Conservation (phyloP, 2,888 invertebrate species). For the Himalopsyche japonica region DNA sequence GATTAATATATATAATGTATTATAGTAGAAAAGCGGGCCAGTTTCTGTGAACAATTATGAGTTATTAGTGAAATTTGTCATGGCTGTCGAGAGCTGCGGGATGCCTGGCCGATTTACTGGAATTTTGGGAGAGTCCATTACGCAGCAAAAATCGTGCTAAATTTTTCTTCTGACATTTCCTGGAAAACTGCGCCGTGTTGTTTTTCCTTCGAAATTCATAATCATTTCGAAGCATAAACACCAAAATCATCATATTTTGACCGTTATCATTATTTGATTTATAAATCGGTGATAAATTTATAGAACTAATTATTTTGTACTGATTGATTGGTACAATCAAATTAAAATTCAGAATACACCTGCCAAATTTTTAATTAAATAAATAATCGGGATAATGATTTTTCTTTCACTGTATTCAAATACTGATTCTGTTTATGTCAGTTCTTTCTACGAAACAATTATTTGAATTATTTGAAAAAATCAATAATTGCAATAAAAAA, state of each 20-base stretch:
- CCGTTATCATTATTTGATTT: too few relatives aligned
- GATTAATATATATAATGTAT: neutral
- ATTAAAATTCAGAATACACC: too few relatives aligned
- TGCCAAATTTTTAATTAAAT: too few relatives aligned
- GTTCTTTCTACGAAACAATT: too few relatives aligned
- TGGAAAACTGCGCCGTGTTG: neutral
- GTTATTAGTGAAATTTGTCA: slow-evolving; percentile 29
- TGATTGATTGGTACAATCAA: too few relatives aligned
- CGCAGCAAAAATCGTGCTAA: neutral
- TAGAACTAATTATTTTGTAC: too few relatives aligned
- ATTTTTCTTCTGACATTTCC: neutral
- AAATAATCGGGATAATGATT: too few relatives aligned
- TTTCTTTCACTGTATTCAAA: too few relatives aligned
- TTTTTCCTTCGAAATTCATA: neutral
- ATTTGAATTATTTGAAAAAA: too few relatives aligned
- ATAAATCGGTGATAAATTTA: too few relatives aligned
- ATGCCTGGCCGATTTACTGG: slow-evolving; percentile 7
- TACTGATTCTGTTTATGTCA: too few relatives aligned
- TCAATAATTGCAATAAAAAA: too few relatives aligned
- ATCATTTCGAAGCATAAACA: neutral
- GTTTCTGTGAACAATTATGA: slow-evolving; percentile 24
- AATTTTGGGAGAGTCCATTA: slow-evolving; percentile 3
- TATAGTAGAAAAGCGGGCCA: neutral
- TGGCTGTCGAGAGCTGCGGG: slow-evolving; percentile 9
- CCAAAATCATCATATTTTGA: neutral